Conservation (phyloP, 2,113 vertebrate genomes). For the Rattus norvegicus region GRCr8 NC_086021.1:37211501-37212000, state of each 20-base stretch:
- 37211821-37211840: slow-evolving; percentile 80
- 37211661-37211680: slow-evolving; percentile 85
- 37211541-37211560: slow-evolving; percentile 69
- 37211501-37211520: slow-evolving; percentile 94
- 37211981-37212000: not conserved
- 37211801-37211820: slow-evolving; percentile 82
- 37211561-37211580: slow-evolving; percentile 3
- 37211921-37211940: not conserved
- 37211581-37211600: slow-evolving; percentile 59
- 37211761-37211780: slow-evolving; percentile 85
- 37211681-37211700: slow-evolving; percentile 82
- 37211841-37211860: slow-evolving; percentile 81
- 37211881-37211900: not conserved
- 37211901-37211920: not conserved
- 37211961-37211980: not conserved
- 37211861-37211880: slow-evolving; percentile 60
- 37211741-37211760: slow-evolving; percentile 84
- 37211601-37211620: slow-evolving; percentile 78
- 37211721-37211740: slow-evolving; percentile 84
- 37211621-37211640: slow-evolving; percentile 69
- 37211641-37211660: slow-evolving; percentile 83
- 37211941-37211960: not conserved
- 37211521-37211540: slow-evolving; percentile 83
- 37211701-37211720: slow-evolving; percentile 88
- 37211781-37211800: slow-evolving; percentile 84